phyloP scores from a whole-genome alignment of 2,797 vertebrate species.

The Diglossa cyanea region DNA sequence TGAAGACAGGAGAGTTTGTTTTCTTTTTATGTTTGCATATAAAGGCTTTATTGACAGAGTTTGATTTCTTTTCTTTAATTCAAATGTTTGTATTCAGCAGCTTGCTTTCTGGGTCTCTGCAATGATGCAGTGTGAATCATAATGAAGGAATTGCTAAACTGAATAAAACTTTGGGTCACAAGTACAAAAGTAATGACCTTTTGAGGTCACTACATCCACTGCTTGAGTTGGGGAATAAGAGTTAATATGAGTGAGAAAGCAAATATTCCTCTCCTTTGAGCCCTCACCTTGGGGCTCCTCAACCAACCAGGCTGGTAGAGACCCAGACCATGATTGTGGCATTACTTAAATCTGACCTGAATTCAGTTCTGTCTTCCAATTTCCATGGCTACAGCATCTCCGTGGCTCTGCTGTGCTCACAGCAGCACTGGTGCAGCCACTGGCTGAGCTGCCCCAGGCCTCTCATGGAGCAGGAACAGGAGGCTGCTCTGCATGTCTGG shows the following conservation, averaged over 20 bases:
- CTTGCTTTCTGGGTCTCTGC: not conserved
- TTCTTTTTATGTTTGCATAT: not conserved
- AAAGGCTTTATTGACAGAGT: slow-evolving; percentile 4
- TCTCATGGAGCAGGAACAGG: rapidly evolving
- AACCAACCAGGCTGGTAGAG: not conserved
- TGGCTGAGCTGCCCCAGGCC: not conserved
- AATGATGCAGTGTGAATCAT: not conserved
- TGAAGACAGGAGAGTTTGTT: not conserved
- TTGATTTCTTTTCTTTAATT: not conserved
- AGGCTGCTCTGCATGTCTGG: not conserved
- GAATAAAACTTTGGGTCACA: not conserved
- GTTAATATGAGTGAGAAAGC: not conserved
- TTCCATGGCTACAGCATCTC: rapidly evolving
- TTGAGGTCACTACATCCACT: not conserved
- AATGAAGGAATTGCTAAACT: not conserved
- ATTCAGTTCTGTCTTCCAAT: not conserved
- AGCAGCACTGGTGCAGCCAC: rapidly evolving
- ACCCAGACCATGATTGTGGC: not conserved
- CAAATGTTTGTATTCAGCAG: not conserved
- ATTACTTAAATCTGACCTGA: not conserved
- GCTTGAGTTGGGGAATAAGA: not conserved
- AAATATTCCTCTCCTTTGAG: not conserved
- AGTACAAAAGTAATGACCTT: not conserved
- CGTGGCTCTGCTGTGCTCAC: not conserved
- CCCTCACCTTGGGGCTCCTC: not conserved